These are phyloP conservation scores for Cuniculus paca DNA, from an alignment of 2,797 vertebrate genomes.

Conservation along the genomic window DNA sequence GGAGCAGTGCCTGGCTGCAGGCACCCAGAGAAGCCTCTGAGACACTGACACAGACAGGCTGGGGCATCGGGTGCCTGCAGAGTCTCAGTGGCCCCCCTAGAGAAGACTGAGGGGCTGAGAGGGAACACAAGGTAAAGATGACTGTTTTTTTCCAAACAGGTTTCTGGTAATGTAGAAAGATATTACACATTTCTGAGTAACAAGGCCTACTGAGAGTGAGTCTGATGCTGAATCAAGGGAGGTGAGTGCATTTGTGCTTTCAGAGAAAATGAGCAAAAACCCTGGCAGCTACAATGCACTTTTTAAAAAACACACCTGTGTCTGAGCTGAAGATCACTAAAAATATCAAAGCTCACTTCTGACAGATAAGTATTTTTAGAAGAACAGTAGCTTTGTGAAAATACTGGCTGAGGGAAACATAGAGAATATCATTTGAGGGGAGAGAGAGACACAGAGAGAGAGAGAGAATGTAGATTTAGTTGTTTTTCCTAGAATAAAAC, in stretches of 20 bases:
- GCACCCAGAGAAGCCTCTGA: neutral
- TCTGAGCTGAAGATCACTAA: conserved; percentile 53
- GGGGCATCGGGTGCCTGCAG: neutral
- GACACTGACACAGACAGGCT: neutral
- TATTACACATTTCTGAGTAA: conserved; percentile 65
- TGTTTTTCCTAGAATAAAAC: neutral
- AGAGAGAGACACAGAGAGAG: neutral
- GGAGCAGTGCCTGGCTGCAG: neutral
- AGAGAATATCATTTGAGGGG: neutral
- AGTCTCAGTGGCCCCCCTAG: neutral
- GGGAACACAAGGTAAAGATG: neutral
- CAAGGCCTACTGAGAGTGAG: conserved; percentile 46
- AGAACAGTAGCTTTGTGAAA: conserved; percentile 53
- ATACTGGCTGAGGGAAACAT: neutral
- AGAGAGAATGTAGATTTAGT: neutral
- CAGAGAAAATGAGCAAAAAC: conserved; percentile 63
- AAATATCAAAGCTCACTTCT: conserved; percentile 67
- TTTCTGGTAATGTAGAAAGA: conserved; percentile 27
- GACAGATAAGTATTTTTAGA: conserved; percentile 55
- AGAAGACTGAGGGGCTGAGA: neutral
- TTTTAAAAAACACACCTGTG: neutral
- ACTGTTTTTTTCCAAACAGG: conserved; percentile 61
- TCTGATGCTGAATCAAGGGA: neutral
- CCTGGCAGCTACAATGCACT: neutral
- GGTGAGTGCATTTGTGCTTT: conserved; percentile 31